Conservation (phyloP, 2,797 vertebrate genomes). For the Silurus aristotelis region DNA sequence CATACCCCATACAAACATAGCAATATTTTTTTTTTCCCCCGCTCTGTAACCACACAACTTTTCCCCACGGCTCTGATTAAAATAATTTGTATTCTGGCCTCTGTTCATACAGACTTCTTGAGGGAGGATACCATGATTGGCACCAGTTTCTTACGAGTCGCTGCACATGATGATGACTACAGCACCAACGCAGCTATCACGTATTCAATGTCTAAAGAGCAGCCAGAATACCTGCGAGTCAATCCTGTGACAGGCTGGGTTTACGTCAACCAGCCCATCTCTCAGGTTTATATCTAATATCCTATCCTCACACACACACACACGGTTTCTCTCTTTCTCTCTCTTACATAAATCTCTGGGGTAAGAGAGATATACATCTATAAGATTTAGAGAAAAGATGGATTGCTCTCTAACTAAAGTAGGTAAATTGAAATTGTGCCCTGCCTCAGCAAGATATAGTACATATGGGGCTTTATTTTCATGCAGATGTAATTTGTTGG, state of each 20-base stretch:
- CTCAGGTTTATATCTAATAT: constrained; percentile 74
- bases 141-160: constrained; percentile 85
- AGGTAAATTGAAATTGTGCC: not conserved
- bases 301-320: constrained; percentile 4
- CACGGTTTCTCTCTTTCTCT: not conserved
- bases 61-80: constrained; percentile 12
- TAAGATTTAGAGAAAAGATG: constrained; percentile 25
- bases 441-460: not conserved
- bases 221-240: constrained; percentile 82
- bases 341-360: not conserved
- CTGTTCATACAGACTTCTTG: constrained; percentile 78
- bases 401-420: constrained; percentile 18
- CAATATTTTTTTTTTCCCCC: not conserved
- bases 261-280: constrained; percentile 84
- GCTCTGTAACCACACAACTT: not conserved
- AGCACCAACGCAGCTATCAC: constrained; percentile 81
- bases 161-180: constrained; percentile 85
- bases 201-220: constrained; percentile 80
- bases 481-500: constrained; percentile 11
- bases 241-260: constrained; percentile 87
- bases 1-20: not conserved
- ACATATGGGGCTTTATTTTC: constrained; percentile 16
- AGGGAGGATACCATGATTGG: constrained; percentile 85
- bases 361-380: not conserved
- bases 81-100: constrained; percentile 26